Evolutionary conservation across 1,140 invertebrate genomes (phyloP).

Genomic region (Nilaparvata lugens): DNA sequence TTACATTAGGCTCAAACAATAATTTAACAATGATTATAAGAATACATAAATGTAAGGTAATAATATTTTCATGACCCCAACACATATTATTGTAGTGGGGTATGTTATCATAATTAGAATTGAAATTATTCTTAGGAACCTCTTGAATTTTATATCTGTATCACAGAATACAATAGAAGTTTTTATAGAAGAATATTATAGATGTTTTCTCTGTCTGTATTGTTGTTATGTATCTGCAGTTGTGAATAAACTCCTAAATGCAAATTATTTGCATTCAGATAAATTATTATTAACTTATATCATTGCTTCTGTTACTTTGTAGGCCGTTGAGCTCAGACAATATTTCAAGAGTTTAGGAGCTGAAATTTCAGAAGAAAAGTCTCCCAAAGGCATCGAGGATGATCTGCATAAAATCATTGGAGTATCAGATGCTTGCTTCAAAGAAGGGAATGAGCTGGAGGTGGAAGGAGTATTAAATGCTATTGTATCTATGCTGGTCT

Average conservation of each 20-base stretch:
- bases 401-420: conserved; percentile 92
- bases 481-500: conserved; percentile 88
- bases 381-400: conserved; percentile 81
- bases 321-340: conserved; percentile 79
- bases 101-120: too few species aligned
- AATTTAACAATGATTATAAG: too few species aligned
- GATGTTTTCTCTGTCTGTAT: too few species aligned
- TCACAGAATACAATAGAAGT: not conserved
- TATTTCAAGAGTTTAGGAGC: conserved; percentile 87
- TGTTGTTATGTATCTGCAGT: not conserved
- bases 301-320: conserved; percentile 27
- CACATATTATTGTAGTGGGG: too few species aligned
- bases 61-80: too few species aligned
- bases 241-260: not conserved
- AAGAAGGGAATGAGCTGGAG: conserved; percentile 68
- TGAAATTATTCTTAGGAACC: too few species aligned
- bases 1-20: too few species aligned
- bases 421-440: conserved; percentile 86
- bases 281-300: conserved; percentile 12
- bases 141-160: too few species aligned
- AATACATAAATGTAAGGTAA: too few species aligned
- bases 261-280: too few species aligned
- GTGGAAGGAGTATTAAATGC: conserved; percentile 77
- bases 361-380: conserved; percentile 84
- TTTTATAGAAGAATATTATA: not conserved